Base-by-base conservation (phyloP, 2,888 invertebrate genomes). In the Cordylochernes scorpioides region DNA sequence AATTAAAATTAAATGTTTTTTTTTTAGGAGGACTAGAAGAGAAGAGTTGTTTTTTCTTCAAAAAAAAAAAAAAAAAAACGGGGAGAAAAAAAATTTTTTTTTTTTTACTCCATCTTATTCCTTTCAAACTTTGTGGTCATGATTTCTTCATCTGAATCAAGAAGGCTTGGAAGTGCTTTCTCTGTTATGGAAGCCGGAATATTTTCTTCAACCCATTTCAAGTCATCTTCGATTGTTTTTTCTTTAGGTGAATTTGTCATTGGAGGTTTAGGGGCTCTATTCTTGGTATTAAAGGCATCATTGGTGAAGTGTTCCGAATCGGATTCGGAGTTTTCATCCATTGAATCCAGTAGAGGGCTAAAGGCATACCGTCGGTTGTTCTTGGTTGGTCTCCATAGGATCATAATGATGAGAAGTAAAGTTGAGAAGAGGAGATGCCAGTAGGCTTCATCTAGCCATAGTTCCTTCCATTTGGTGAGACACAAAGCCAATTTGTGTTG, bases 341-440 rank as follows among this genome's bases (percentile, higher is more conserved):
- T 75, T 42, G 77, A 70, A 40, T 77, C 88, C 10, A 86, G 58
- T 17, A 88, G 63, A 25, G 86, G 84, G 2, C 82, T 80, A 58
- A 88, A 88, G 3, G 88, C 86, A 54, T 64, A 78, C 45, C 82
- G 64, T 56, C 86, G 86, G 57, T 86, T 88, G 55, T 88, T 88
- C 51, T 77, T 78, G 12, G 82, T 80, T 4, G 88, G 88, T 41
- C 88, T 62, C 86, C 86, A 88, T 37, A 88, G 62, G 38, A 88
- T 65, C 77, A 88, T 86, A 43, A 91, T 88, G 17, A 77, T 77
- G 19, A 75, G 56, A 15, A 91, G 60, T 31, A 91, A 65, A 40
- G 72, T 62, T 10, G 75, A 78, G 55, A 91, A 88, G 32, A 86
- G 59, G 18, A 86, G 64, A 54, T 84, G 86, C 88, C 88, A 88